phyloP scores from a whole-genome alignment of 2,113 vertebrate species.

The Ailurus styani region DNA sequence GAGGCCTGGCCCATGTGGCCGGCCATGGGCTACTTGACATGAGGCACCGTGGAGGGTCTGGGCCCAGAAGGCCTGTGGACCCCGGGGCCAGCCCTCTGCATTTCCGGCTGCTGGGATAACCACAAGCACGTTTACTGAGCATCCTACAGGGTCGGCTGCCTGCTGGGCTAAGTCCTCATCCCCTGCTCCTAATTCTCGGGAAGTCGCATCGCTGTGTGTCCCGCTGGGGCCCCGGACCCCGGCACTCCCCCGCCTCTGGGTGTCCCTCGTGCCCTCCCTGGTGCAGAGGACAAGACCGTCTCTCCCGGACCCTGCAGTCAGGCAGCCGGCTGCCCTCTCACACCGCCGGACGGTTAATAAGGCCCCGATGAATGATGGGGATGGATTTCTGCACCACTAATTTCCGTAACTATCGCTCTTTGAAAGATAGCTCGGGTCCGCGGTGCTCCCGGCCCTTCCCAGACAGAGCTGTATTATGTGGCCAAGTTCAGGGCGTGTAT shows the following conservation, averaged over 20 bases:
- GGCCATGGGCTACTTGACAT: rapidly evolving
- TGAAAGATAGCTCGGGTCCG: constrained; percentile 94
- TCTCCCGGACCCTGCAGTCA: constrained; percentile 36
- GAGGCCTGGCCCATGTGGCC: too few relatives aligned
- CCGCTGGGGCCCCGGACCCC: rapidly evolving
- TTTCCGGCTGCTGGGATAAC: rapidly evolving
- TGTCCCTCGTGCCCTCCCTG: background rate
- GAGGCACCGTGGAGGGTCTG: background rate
- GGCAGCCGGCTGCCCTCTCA: constrained; percentile 83
- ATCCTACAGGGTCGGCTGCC: background rate
- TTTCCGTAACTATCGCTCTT: constrained; percentile 99
- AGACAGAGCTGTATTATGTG: constrained; percentile 95
- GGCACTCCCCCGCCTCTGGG: rapidly evolving
- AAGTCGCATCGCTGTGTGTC: background rate
- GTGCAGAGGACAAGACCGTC: constrained; percentile 48
- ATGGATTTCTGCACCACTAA: constrained; percentile 95
- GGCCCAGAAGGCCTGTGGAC: background rate
- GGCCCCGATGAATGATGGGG: constrained; percentile 93
- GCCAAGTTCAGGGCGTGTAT: constrained; percentile 69
- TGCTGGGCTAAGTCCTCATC: background rate
- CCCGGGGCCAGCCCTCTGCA: rapidly evolving
- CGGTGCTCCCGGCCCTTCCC: constrained; percentile 84
- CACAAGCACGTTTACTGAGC: rapidly evolving
- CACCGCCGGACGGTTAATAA: constrained; percentile 94
- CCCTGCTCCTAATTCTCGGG: background rate